Evolutionary conservation across 1,140 invertebrate species (phyloP), one percentile per base, ranked within the genome.

Genomic region (Danaus melanippus): DNA sequence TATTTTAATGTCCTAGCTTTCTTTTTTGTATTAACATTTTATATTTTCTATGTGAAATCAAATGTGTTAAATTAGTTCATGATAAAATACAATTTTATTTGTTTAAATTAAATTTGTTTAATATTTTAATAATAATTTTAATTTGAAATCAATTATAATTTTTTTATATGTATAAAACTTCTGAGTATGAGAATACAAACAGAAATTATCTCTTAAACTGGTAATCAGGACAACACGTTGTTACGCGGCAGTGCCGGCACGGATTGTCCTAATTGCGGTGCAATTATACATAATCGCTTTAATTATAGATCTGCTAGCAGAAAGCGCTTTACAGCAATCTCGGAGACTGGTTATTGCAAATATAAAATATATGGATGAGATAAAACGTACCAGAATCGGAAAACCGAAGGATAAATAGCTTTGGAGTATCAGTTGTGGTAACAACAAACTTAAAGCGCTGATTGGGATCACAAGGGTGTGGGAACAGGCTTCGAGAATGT

Each of bases 181-280:
- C 17, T 49, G 21, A 12, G 10, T 39, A 4, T 39, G 47, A 39
- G 11, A 11, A 49, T 49, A 12, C 32, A 69, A 68, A 59, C 67
- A 60, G 59, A 66, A 76, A 80, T 80, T 80, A 77, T 78, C 74
- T 67, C 74, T 74, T 71, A 75, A 76, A 76, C 69, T 73, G 56
- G 69, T 76, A 78, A 80, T 80, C 76, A 80, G 68, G 56, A 58
- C 62, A 77, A 71, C 70, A 70, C 71, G 71, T 76, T 73, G 74
- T 71, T 67, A 69, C 63, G 60, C 64, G 69, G 68, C 68, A 76
- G 68, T 67, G 59, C 61, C 52, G 56, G 62, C 67, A 69, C 65
- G 66, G 62, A 56, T 65, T 67, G 71, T 74, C 70, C 78, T 80
- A 79, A 79, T 80, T 80, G 70, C 70, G 53, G 57, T 50, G 61